A percentile compares a stretch with the other conserved stretches of the same genome.
Conservation (phyloP, 2,797 vertebrate genomes). For the Alcedo atthis region DNA sequence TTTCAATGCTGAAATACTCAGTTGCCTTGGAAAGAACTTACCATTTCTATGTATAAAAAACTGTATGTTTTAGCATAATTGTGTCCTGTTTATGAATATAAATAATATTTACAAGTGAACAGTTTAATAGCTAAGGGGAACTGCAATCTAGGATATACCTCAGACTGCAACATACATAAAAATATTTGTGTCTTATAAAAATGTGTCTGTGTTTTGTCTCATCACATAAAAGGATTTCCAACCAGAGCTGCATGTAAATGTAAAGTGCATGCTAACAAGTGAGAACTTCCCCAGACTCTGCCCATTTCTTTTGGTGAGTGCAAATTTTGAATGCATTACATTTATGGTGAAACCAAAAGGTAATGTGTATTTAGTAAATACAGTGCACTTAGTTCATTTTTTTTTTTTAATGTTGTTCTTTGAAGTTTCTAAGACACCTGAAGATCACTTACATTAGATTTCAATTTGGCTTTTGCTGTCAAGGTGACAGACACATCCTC, state of each 20-base stretch:
- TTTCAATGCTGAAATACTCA: neutral
- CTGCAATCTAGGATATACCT: neutral
- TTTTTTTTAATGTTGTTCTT: neutral
- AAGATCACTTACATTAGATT: neutral
- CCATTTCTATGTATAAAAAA: neutral
- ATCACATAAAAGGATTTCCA: neutral
- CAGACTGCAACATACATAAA: neutral
- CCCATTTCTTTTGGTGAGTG: neutral
- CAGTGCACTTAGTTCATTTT: rapidly evolving
- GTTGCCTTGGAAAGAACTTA: neutral
- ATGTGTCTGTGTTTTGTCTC: neutral
- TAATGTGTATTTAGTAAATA: neutral
- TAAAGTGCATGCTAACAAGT: neutral
- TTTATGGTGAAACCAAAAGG: neutral
- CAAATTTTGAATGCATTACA: neutral
- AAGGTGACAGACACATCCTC: conserved; percentile 56
- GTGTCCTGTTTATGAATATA: neutral
- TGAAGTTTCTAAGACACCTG: neutral
- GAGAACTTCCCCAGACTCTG: neutral
- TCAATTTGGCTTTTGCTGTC: conserved; percentile 31
- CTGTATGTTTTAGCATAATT: neutral
- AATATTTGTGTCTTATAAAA: neutral
- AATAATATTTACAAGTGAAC: neutral
- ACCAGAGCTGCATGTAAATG: neutral
- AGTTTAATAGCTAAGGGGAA: neutral